Base-by-base conservation (phyloP, 2,888 invertebrate species). In the Himalopsyche anomala region DNA sequence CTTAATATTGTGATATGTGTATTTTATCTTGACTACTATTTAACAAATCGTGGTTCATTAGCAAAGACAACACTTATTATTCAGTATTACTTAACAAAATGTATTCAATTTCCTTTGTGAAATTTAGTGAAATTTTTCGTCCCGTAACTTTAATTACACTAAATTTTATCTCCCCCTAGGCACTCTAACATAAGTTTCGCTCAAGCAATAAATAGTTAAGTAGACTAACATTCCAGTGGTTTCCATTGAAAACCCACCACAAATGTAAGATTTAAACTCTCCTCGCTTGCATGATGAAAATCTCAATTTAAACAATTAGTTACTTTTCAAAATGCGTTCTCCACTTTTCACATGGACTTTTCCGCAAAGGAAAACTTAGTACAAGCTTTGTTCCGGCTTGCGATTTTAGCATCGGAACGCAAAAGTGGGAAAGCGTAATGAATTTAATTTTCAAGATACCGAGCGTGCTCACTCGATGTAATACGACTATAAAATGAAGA, bases 301-400 rank as follows among this genome's bases (percentile, higher is more conserved):
- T 62, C 62, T 62, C 19, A 5, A 62, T 62, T 28, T 62, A n/a
- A 28, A 62, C 19, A 62, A 62, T 62, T 19, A 62, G 62, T 15
- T 62, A 62, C 62, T 62, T 62, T 62, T 19, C 28, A 62, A 62
- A 62, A 62, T 62, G 19, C 62, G 62, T 62, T n/a, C 62, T 62
- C n/a, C 62, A 62, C 62, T 62, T 62, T 62, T 62, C 62, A 12
- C 62, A 62, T 19, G 2, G 62, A 62, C 62, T 62, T 62, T 62
- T 62, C 62, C 62, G 62, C 62, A 62, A 62, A 62, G 62, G 62
- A 62, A 62, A 62, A 19, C 62, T 62, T 62, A 19, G 19, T 15
- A 62, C 62, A 28, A 62, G 62, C 62, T 62, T 62, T 62, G 62
- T 62, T 62, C 62, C 62, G 62, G 62, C 62, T 62, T 62, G 62